phyloP scores from a whole-genome alignment of 2,888 invertebrate genomes.

The Leptogaster cylindrica region DNA sequence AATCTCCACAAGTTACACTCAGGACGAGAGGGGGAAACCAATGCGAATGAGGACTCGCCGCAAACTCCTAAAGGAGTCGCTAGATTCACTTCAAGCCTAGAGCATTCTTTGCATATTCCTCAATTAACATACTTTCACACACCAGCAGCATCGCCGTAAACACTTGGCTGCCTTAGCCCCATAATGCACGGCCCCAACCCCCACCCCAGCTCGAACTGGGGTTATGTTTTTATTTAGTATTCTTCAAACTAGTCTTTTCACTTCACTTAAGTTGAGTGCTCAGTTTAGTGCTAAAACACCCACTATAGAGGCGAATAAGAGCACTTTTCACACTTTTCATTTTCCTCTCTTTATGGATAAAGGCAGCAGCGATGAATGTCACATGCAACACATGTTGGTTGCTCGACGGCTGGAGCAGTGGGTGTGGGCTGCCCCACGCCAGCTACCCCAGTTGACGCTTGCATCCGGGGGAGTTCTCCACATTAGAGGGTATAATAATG shows the following conservation, averaged over 20 bases:
- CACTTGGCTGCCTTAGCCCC: constrained; percentile 29
- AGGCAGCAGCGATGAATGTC: constrained; percentile 28
- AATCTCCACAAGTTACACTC: constrained; percentile 7
- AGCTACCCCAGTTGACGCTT: background rate
- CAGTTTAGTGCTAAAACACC: constrained; percentile 53
- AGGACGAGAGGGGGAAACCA: constrained; percentile 1
- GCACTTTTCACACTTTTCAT: constrained; percentile 45
- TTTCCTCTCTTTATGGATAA: constrained; percentile 38
- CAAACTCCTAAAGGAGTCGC: background rate
- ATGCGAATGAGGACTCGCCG: background rate
- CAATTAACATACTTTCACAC: constrained; percentile 32
- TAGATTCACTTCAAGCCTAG: constrained; percentile 29
- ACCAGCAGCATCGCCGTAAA: constrained; percentile 23
- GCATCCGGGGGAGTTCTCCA: background rate
- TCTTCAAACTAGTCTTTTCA: constrained; percentile 47
- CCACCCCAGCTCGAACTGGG: background rate
- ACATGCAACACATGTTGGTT: constrained; percentile 40
- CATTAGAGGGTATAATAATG: constrained; percentile 31
- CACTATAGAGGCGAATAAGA: constrained; percentile 48
- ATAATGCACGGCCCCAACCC: constrained; percentile 1
- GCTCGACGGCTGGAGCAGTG: background rate
- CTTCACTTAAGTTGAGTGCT: constrained; percentile 54
- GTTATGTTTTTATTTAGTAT: constrained; percentile 38
- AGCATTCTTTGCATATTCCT: constrained; percentile 36
- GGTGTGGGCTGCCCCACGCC: background rate